Conservation (phyloP, 2,888 invertebrate species). For the Aphelenchoides bicaudatus region DNA sequence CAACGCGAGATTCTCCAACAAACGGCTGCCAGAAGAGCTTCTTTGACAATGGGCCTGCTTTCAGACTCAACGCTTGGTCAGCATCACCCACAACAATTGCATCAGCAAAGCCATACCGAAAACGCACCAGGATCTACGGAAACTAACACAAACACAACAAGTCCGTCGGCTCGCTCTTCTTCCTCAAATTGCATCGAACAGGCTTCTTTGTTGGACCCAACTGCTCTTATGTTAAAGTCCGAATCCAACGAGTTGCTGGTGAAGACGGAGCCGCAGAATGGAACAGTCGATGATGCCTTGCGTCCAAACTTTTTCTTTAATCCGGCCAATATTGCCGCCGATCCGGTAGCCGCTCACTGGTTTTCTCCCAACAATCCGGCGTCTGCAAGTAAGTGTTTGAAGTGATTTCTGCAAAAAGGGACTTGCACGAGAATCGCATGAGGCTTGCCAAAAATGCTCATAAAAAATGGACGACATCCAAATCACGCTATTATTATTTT, state of each 20-base stretch:
- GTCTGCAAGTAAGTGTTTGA: too few species aligned
- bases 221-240: neutral
- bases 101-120: neutral
- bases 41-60: neutral
- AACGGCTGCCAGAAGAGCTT: constrained; percentile 12
- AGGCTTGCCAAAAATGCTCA: too few species aligned
- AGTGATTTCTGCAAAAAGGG: too few species aligned
- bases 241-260: neutral
- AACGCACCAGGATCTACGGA: neutral
- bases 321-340: constrained; percentile 12
- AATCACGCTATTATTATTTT: too few species aligned
- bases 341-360: constrained; percentile 9
- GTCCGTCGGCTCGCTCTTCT: constrained; percentile 18
- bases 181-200: constrained; percentile 1
- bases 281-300: neutral
- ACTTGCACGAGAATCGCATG: too few species aligned
- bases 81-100: constrained; percentile 6
- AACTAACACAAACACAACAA: neutral
- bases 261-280: neutral
- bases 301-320: constrained; percentile 9
- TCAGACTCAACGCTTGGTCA: neutral
- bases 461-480: too few species aligned
- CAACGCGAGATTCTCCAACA: constrained; percentile 29
- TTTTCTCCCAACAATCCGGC: neutral
- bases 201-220: constrained; percentile 2